Conservation (phyloP, 2,888 invertebrate genomes). For the Dexiosoma caninum region DNA sequence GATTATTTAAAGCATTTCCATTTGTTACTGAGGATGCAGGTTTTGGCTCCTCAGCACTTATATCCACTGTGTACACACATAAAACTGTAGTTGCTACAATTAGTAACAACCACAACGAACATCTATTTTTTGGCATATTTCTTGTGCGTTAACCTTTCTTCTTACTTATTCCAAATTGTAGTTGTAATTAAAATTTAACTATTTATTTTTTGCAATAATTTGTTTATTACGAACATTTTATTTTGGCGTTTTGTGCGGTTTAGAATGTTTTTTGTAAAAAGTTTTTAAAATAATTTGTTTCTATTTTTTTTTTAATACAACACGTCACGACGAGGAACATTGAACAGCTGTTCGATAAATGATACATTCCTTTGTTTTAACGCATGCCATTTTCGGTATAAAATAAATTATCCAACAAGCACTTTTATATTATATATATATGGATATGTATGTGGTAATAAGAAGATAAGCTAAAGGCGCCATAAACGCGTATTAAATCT, state of each 20-base stretch:
- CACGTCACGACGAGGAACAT: constrained; percentile 25
- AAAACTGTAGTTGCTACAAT: constrained; percentile 2
- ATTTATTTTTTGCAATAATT: too few relatives aligned
- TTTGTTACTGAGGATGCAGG: background rate
- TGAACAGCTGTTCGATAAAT: constrained; percentile 20
- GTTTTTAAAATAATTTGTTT: constrained; percentile 17
- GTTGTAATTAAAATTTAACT: background rate
- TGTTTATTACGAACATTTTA: background rate
- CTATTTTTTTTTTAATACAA: constrained; percentile 17
- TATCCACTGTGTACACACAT: constrained; percentile 16
- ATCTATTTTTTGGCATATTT: constrained; percentile 52
- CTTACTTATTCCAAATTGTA: background rate
- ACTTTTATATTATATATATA: too few relatives aligned
- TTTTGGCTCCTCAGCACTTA: constrained; percentile 39
- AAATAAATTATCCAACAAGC: background rate
- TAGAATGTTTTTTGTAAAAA: constrained; percentile 20
- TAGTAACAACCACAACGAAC: constrained; percentile 8
- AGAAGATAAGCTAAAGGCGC: too few relatives aligned
- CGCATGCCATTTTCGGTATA: background rate
- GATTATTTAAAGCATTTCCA: background rate
- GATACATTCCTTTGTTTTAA: background rate
- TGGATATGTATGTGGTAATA: too few relatives aligned
- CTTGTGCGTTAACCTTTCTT: too few relatives aligned
- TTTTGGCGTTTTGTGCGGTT: constrained; percentile 1
- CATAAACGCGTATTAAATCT: too few relatives aligned